These are phyloP conservation scores for Aphidoletes aphidimyza DNA, from an alignment of 2,888 invertebrate genomes.

Conservation along the genomic window DNA sequence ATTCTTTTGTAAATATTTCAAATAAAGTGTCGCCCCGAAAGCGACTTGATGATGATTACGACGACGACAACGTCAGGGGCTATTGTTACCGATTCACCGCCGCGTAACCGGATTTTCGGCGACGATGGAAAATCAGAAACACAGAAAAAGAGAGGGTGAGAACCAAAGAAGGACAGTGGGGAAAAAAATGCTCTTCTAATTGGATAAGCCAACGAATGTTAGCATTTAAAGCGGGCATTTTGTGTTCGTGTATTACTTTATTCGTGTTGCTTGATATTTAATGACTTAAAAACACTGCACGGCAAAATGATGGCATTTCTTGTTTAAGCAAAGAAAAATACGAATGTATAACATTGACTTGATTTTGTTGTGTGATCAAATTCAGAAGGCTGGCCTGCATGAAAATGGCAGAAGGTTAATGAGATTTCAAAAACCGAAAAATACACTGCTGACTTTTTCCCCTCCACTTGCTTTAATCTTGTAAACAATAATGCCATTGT, in stretches of 20 bases:
- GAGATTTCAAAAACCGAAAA: not conserved
- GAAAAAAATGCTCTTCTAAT: not conserved
- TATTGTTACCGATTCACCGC: not conserved
- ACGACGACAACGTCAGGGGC: too few species aligned
- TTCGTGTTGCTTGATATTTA: not conserved
- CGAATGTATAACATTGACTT: too few species aligned
- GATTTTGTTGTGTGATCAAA: too few species aligned
- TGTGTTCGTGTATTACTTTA: not conserved
- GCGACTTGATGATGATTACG: too few species aligned
- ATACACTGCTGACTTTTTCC: not conserved
- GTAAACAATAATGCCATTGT: constrained; percentile 26
- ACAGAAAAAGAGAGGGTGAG: not conserved
- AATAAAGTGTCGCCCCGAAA: not conserved
- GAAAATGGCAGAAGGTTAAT: constrained; percentile 24
- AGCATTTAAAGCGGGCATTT: not conserved
- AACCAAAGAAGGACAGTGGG: not conserved
- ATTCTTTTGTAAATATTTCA: not conserved
- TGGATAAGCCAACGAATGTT: constrained; percentile 24
- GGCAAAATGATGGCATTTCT: not conserved
- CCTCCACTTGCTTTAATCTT: not conserved
- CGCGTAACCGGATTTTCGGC: not conserved
- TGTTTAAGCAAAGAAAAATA: not conserved
- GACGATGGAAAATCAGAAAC: too few species aligned
- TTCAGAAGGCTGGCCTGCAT: not conserved
- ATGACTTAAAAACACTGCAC: not conserved